Conservation (phyloP, 2,797 vertebrate species). For the Dermochelys coriacea region DNA sequence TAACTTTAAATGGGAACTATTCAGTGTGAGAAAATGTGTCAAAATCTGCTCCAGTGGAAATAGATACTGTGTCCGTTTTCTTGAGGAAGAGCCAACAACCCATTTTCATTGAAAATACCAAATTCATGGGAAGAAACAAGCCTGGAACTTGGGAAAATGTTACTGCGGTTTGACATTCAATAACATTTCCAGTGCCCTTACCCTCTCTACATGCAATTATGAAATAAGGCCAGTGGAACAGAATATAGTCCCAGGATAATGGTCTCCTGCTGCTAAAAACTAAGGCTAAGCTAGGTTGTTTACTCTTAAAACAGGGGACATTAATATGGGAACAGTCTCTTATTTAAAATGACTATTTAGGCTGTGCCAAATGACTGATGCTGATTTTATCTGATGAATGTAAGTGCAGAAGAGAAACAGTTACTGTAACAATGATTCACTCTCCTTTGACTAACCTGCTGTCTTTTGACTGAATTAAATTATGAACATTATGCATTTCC, state of each 20-base stretch:
- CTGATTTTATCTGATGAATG: neutral
- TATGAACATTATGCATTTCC: neutral
- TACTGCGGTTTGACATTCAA: neutral
- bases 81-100: neutral
- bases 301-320: neutral
- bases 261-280: neutral
- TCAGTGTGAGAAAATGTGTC: neutral
- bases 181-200: neutral
- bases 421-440: conserved; percentile 17
- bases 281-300: neutral
- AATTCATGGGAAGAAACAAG: neutral
- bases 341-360: conserved; percentile 7
- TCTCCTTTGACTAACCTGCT: conserved; percentile 30
- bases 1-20: neutral
- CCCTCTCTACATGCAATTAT: neutral
- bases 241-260: neutral
- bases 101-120: neutral
- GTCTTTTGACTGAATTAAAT: conserved; percentile 37
- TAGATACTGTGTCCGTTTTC: neutral
- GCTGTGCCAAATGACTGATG: neutral
- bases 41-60: neutral
- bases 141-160: neutral
- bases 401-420: conserved; percentile 16
- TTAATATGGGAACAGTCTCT: neutral
- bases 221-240: accelerated